Conservation (phyloP, 1,140 invertebrate species). For the Solen grandis region DNA sequence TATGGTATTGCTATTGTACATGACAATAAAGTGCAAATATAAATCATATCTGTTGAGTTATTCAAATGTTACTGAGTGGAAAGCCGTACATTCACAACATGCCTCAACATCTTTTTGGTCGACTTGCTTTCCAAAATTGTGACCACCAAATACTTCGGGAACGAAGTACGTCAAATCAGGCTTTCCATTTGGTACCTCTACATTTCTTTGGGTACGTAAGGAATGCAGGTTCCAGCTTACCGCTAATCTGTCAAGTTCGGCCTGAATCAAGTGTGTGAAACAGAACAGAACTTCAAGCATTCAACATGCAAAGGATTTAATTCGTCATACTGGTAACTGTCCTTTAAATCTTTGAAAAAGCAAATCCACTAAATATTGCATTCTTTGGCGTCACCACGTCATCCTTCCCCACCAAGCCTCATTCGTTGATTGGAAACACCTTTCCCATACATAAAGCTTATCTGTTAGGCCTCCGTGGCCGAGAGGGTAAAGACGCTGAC, state of each 20-base stretch:
- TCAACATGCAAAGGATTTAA: constrained; percentile 38
- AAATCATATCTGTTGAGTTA: too few relatives aligned
- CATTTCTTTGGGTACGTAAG: constrained; percentile 19
- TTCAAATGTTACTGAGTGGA: too few relatives aligned
- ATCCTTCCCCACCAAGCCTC: constrained; percentile 40
- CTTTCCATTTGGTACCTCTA: constrained; percentile 7
- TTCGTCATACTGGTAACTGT: too few relatives aligned
- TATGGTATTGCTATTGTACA: too few relatives aligned
- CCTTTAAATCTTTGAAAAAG: constrained; percentile 43
- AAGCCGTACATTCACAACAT: constrained; percentile 16
- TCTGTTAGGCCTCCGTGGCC: too few relatives aligned
- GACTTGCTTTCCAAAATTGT: constrained; percentile 9
- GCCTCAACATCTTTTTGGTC: constrained; percentile 16
- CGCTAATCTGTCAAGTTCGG: constrained; percentile 33
- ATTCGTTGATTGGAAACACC: constrained; percentile 47
- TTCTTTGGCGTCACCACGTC: constrained; percentile 11
- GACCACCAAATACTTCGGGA: constrained; percentile 35
- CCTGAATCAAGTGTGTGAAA: constrained; percentile 21
- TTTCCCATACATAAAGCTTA: constrained; percentile 49
- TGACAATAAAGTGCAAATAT: too few relatives aligned
- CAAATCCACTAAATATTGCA: constrained; percentile 37
- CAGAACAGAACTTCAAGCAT: constrained; percentile 36
- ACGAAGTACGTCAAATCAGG: constrained; percentile 23
- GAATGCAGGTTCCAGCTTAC: constrained; percentile 24
- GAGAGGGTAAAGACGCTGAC: too few relatives aligned